phyloP scores from a whole-genome alignment of 53 echinoderm and acorn worm species.

The Echinometra lucunter region DNA sequence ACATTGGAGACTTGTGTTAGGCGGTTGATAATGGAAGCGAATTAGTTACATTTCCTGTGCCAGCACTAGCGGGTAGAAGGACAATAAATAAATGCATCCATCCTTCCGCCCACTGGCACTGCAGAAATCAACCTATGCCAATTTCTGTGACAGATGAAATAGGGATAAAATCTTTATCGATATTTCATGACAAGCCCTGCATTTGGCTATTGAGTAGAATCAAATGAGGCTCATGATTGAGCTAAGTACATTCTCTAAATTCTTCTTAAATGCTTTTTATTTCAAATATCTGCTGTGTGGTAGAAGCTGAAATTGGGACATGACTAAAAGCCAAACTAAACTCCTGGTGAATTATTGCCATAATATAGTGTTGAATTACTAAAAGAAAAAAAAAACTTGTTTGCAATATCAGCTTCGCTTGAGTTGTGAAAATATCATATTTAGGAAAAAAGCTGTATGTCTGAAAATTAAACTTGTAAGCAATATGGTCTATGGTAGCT shows the following conservation, averaged over 20 bases:
- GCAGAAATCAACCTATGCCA: not conserved
- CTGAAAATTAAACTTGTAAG: too few species aligned
- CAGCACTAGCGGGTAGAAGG: not conserved
- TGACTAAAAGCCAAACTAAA: not conserved
- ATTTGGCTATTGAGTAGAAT: not conserved
- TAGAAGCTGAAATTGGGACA: not conserved
- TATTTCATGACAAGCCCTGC: not conserved
- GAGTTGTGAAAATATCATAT: too few species aligned
- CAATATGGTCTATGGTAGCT: too few species aligned
- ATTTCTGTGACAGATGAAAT: not conserved
- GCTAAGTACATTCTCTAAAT: conserved; percentile 5
- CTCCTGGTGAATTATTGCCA: not conserved
- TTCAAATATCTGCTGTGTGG: not conserved
- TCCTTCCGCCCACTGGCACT: conserved; percentile 37
- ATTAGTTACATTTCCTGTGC: conserved; percentile 48
- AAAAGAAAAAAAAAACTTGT: not conserved
- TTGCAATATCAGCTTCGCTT: too few species aligned
- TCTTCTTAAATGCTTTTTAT: not conserved
- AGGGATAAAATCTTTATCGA: not conserved
- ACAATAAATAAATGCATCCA: not conserved
- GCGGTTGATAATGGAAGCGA: conserved; percentile 37
- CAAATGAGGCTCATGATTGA: not conserved
- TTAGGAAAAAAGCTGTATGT: too few species aligned
- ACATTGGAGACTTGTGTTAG: conserved; percentile 15
- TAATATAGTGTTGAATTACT: not conserved